Evolutionary conservation across 2,113 vertebrate species (phyloP), one percentile per base, ranked within the genome.

Genomic region (Tyto alba): DNA sequence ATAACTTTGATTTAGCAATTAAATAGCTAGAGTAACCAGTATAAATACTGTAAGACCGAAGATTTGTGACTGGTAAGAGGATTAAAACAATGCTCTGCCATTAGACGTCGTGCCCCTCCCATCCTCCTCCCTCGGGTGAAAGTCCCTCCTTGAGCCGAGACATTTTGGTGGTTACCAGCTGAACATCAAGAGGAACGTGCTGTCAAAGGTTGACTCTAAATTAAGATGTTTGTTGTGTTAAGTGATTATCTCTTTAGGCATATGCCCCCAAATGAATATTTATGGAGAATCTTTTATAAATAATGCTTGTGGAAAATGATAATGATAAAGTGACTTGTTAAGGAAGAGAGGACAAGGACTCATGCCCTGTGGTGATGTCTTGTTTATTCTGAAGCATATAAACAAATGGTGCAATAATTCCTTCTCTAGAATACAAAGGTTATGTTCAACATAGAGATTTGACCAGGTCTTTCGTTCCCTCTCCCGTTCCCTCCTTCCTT

Each of bases 271-370:
- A 67, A 89, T 92, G 36, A 59, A 56, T 90, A 90, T 92, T 84
- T 67, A 12, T 22, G 50, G 32, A 93, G 59, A 85, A 69, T 77
- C 40, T 95, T 97, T 64, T 82, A 95, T 86, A 93, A 93, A 90
- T 95, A 96, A 83, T 96, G 93, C 40, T 94, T 95, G 85, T 69
- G 88, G 66, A 85, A 96, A 84, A 92, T 71, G 7, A 52, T 82
- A 79, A 57, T 48, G n/a, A 81, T 84, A 36, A 93, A 85, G 30
- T 68, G 63, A 63, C 81, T 93, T 89, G 21, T 83, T 67, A 63
- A 50, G n/a, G 45, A 88, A 79, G 73, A 75, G 62, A 82, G 69
- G 74, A 55, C 52, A 66, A 91, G 60, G 57, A 81, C 53, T 93
- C 9, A 11, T 89, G 85, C 52, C 68, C 83, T 66, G 43, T 67